These are phyloP conservation scores for Phortica magna DNA, from an alignment of 2,888 invertebrate species.

Conservation along the genomic window DNA sequence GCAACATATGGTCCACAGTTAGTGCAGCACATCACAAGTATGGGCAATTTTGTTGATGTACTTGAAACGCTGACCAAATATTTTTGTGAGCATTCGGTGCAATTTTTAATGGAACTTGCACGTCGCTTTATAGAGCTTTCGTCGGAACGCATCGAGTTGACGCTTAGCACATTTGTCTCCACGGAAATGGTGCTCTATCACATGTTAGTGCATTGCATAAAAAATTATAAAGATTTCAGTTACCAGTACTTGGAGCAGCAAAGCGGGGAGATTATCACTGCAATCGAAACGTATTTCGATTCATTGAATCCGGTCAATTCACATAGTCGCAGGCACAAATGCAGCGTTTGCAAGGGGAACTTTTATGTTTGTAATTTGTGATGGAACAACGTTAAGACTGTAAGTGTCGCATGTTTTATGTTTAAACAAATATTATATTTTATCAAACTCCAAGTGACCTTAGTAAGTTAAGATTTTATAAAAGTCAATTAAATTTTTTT, in stretches of 20 bases:
- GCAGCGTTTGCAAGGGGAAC: constrained; percentile 45
- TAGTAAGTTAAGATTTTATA: too few relatives aligned
- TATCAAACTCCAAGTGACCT: background rate
- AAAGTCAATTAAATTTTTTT: background rate
- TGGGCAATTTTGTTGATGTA: constrained; percentile 60
- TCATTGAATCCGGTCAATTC: constrained; percentile 41
- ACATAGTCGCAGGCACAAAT: constrained; percentile 36
- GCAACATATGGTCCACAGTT: constrained; percentile 60
- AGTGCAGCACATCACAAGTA: constrained; percentile 62
- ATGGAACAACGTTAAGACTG: background rate
- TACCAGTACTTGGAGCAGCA: constrained; percentile 51
- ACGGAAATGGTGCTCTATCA: constrained; percentile 67
- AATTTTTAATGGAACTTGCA: constrained; percentile 59
- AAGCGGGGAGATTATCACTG: background rate
- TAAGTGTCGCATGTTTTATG: background rate
- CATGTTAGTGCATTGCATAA: constrained; percentile 61
- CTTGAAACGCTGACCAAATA: constrained; percentile 57
- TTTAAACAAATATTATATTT: background rate
- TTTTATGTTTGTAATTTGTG: constrained; percentile 43
- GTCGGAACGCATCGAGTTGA: constrained; percentile 57
- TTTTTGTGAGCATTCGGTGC: constrained; percentile 53
- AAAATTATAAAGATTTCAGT: constrained; percentile 54
- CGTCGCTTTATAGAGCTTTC: constrained; percentile 62
- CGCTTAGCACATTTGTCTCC: constrained; percentile 60
- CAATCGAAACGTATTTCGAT: constrained; percentile 40